phyloP scores from a whole-genome alignment of 2,113 vertebrate genomes.

The Phasianus colchicus region DNA sequence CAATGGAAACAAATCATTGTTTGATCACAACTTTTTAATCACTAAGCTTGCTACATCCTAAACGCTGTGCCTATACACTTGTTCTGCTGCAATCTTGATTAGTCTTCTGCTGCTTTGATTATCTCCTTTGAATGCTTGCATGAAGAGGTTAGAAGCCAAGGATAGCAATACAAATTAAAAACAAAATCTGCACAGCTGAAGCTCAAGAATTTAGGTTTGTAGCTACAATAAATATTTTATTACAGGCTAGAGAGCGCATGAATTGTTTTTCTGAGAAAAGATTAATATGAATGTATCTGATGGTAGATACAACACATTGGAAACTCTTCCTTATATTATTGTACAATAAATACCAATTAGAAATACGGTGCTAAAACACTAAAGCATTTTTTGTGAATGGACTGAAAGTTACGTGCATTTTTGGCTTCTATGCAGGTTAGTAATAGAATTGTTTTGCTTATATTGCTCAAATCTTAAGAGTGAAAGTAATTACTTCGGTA shows the following conservation, averaged over 20 bases:
- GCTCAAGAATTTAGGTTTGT: not conserved
- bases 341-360: not conserved
- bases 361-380: not conserved
- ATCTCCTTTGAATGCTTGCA: not conserved
- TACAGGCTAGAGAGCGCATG: not conserved
- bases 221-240: not conserved
- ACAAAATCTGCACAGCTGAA: not conserved
- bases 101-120: conserved; percentile 25
- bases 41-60: not conserved
- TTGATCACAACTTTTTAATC: conserved; percentile 31
- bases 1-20: not conserved
- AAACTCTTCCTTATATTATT: not conserved
- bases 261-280: not conserved
- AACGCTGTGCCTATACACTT: not conserved
- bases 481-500: conserved; percentile 30
- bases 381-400: not conserved
- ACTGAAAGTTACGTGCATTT: not conserved
- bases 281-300: not conserved
- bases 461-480: not conserved
- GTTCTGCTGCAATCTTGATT: conserved; percentile 23
- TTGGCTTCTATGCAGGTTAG: not conserved
- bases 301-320: not conserved
- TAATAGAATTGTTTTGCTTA: conserved; percentile 30
- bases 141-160: conserved; percentile 2
- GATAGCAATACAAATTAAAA: not conserved